Conservation (phyloP, 1,140 invertebrate species). For the Reticulitermes speratus region DNA sequence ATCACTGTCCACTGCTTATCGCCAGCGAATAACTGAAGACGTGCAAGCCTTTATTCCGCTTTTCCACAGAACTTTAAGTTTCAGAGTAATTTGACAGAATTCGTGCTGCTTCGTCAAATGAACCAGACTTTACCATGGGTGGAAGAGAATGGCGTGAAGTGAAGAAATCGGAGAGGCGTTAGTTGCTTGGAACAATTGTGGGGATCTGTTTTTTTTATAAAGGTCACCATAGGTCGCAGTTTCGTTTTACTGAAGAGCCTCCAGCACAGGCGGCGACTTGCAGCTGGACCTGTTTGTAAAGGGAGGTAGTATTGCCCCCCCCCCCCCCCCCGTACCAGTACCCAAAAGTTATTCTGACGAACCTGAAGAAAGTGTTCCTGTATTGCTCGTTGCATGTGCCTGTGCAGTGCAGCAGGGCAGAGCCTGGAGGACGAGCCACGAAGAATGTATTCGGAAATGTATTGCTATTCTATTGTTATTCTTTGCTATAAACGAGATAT, state of each 20-base stretch:
- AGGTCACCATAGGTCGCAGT: not conserved
- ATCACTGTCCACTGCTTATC: too few species aligned
- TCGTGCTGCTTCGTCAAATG: not conserved
- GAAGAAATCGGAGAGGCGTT: conserved; percentile 14
- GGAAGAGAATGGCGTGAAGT: conserved; percentile 1
- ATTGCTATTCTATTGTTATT: too few species aligned
- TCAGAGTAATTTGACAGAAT: not conserved
- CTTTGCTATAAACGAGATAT: too few species aligned
- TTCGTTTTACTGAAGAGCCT: not conserved
- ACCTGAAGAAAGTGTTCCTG: not conserved
- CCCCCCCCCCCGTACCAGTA: not conserved
- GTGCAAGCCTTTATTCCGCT: not conserved
- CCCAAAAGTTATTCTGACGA: not conserved
- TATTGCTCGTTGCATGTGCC: not conserved
- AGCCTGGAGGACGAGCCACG: too few species aligned
- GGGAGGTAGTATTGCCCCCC: not conserved
- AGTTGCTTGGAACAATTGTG: not conserved
- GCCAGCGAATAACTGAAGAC: too few species aligned
- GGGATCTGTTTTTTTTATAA: not conserved
- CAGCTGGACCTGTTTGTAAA: not conserved
- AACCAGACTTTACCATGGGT: not conserved
- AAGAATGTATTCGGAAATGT: too few species aligned
- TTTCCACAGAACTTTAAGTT: not conserved
- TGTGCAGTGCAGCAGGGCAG: not conserved
- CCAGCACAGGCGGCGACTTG: not conserved